These are phyloP conservation scores for Panthera uncia DNA, from an alignment of 2,113 vertebrate species.

Conservation along the genomic window DNA sequence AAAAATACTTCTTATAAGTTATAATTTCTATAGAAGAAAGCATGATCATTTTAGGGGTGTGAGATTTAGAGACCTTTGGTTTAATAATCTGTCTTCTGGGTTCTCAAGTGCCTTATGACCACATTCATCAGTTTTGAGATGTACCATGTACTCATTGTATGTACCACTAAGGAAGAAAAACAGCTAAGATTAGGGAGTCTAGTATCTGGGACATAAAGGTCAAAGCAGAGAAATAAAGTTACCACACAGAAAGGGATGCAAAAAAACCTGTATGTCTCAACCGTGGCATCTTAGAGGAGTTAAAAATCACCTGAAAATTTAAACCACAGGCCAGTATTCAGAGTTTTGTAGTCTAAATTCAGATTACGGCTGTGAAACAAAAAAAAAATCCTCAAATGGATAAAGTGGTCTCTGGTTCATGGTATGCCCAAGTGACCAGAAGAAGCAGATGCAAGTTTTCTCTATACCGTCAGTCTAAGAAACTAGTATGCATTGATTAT, in stretches of 20 bases:
- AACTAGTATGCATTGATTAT: not conserved
- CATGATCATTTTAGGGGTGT: conserved; percentile 33
- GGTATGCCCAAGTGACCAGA: not conserved
- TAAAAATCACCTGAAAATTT: not conserved
- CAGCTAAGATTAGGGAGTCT: not conserved
- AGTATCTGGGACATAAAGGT: not conserved
- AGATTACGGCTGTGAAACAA: not conserved
- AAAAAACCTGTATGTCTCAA: not conserved
- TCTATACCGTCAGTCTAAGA: not conserved
- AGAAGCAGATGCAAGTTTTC: not conserved
- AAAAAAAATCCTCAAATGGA: not conserved
- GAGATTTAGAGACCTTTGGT: conserved; percentile 33
- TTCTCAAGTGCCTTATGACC: conserved; percentile 14
- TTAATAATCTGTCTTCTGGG: conserved; percentile 14
- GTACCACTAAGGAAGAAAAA: conserved; percentile 22
- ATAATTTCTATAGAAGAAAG: not conserved
- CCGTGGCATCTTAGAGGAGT: not conserved
- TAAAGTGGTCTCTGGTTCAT: not conserved
- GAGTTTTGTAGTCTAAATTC: not conserved
- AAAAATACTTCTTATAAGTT: not conserved
- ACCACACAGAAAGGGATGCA: not conserved
- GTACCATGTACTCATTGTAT: not conserved
- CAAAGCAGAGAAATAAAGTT: conserved; percentile 30
- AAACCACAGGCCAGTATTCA: not conserved
- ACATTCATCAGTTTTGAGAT: conserved; percentile 20